These are phyloP conservation scores for Trilocha varians DNA, from an alignment of 2,888 invertebrate genomes.

Conservation along the genomic window DNA sequence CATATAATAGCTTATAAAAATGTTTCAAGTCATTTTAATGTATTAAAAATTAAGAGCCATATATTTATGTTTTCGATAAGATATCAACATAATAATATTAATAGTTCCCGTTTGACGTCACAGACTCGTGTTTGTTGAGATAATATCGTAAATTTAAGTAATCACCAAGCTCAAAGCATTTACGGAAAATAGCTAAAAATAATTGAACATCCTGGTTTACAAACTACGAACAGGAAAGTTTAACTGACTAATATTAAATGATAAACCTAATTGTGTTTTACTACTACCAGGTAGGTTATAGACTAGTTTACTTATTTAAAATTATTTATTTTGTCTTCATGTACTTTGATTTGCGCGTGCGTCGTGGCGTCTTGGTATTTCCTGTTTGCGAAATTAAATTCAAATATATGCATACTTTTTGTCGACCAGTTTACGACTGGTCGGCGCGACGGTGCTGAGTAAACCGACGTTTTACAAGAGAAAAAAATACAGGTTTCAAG, in stretches of 20 bases:
- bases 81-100: constrained; percentile 4
- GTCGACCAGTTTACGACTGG: constrained; percentile 43
- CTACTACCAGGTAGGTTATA: no score
- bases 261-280: no score
- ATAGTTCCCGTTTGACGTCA: constrained; percentile 23
- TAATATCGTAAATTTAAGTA: background rate
- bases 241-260: no score
- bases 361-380: constrained; percentile 47
- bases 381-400: constrained; percentile 64
- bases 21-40: no score
- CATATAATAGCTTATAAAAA: no score
- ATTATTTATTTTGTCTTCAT: constrained; percentile 16
- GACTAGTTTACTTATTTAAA: no score
- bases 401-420: constrained; percentile 68
- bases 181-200: background rate
- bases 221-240: no score
- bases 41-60: constrained; percentile 8
- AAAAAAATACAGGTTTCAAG: constrained; percentile 30
- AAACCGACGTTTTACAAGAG: constrained; percentile 20
- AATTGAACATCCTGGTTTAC: no score
- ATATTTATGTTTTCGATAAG: constrained; percentile 13
- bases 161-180: background rate
- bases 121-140: constrained; percentile 5
- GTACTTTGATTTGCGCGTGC: constrained; percentile 31
- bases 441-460: constrained; percentile 21